These are phyloP conservation scores for Prolemur simus DNA, from an alignment of 2,113 vertebrate genomes.

Conservation along the genomic window DNA sequence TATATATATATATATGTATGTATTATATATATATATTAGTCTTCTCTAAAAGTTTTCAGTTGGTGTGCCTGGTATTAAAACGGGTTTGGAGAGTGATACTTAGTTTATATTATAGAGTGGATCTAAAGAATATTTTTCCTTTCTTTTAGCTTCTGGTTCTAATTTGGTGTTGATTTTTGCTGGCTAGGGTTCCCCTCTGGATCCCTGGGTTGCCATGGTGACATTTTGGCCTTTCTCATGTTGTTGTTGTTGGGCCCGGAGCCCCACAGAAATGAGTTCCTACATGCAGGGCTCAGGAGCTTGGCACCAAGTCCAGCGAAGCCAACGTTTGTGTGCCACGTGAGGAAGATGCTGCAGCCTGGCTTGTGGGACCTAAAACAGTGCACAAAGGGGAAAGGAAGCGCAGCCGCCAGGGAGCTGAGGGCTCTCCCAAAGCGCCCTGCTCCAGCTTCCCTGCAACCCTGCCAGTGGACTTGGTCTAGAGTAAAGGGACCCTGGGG, in stretches of 20 bases:
- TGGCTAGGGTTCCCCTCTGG: not conserved
- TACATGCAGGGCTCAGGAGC: not conserved
- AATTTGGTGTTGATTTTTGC: constrained; percentile 36
- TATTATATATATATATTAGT: not conserved
- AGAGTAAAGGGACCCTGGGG: not conserved
- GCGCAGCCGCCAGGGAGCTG: accelerated
- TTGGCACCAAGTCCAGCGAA: not conserved
- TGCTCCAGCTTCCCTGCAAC: not conserved
- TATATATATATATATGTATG: too few species aligned
- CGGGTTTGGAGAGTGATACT: not conserved
- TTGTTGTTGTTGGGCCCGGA: not conserved
- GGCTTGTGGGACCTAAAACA: not conserved
- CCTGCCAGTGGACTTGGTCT: not conserved
- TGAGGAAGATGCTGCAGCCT: not conserved
- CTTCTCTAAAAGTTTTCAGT: not conserved
- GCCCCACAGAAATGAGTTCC: constrained; percentile 49
- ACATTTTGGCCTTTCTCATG: constrained; percentile 30
- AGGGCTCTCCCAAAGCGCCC: not conserved
- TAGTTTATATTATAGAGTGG: not conserved
- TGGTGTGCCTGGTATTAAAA: not conserved
- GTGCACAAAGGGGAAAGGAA: not conserved
- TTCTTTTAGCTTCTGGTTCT: constrained; percentile 5
- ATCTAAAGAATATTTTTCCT: not conserved
- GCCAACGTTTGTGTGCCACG: not conserved
- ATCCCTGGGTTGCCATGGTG: constrained; percentile 55